phyloP scores from a whole-genome alignment of 2,113 vertebrate genomes.

The Sylvietta virens region DNA sequence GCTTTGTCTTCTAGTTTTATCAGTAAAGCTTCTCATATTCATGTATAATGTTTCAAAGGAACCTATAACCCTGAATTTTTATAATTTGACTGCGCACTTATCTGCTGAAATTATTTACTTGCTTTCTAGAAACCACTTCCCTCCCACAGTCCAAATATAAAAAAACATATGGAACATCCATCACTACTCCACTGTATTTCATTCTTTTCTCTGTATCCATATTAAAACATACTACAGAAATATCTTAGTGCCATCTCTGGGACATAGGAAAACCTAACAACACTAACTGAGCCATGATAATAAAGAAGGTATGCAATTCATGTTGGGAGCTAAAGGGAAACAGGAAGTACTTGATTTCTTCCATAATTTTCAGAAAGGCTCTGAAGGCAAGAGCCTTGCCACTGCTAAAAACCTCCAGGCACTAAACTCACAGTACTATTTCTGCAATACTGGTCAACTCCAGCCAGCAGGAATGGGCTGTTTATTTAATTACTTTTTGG shows the following conservation, averaged over 20 bases:
- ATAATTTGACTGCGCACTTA: neutral
- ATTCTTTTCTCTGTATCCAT: neutral
- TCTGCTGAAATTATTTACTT: neutral
- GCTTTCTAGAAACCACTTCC: neutral
- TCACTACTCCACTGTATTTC: neutral
- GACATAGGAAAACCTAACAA: neutral
- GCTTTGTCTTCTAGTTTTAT: neutral
- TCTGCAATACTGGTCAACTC: neutral
- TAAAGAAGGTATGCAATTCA: neutral
- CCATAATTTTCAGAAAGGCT: neutral
- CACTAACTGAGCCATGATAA: neutral
- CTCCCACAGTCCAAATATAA: neutral
- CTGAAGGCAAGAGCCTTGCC: neutral
- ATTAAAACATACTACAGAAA: neutral
- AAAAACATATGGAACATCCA: neutral
- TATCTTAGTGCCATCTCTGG: neutral
- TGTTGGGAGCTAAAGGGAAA: neutral
- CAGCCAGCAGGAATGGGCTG: neutral
- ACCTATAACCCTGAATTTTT: neutral
- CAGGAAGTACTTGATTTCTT: neutral
- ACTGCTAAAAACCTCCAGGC: neutral
- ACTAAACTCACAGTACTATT: neutral
- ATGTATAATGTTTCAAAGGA: neutral
- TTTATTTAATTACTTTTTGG: neutral
- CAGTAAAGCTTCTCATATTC: neutral